A percentile compares a stretch with the other conserved stretches of the same genome.
These are phyloP conservation scores for Helostoma temminkii DNA, from an alignment of 2,797 vertebrate genomes.

Conservation along the genomic window DNA sequence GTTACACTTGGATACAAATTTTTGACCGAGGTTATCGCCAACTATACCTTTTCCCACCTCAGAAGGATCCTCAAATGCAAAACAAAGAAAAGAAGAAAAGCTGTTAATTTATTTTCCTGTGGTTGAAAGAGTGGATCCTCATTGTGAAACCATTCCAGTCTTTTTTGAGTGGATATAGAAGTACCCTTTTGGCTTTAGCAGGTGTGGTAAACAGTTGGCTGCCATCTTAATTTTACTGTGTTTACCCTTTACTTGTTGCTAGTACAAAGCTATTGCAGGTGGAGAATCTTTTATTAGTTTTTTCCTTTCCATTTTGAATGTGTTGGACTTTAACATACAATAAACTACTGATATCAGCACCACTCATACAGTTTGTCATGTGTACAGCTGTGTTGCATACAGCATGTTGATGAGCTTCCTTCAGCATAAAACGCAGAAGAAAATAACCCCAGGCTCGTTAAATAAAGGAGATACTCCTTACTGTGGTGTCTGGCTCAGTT, in stretches of 20 bases:
- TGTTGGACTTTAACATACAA: constrained; percentile 96
- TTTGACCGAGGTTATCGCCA: constrained; percentile 51
- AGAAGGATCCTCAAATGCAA: constrained; percentile 78
- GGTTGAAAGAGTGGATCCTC: constrained; percentile 77
- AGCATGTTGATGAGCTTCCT: not conserved
- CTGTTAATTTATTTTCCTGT: constrained; percentile 80
- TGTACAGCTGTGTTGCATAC: constrained; percentile 46
- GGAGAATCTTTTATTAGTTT: constrained; percentile 79
- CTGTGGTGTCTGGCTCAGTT: constrained; percentile 6
- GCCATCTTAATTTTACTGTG: constrained; percentile 88
- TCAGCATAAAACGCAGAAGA: not conserved
- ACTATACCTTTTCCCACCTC: constrained; percentile 51
- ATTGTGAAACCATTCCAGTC: constrained; percentile 84
- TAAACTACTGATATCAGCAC: constrained; percentile 99
- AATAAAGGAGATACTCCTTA: too few species aligned
- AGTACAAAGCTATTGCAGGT: constrained; percentile 90
- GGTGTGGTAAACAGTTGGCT: constrained; percentile 88
- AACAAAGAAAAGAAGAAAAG: constrained; percentile 40
- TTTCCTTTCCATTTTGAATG: constrained; percentile 92
- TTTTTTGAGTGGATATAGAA: constrained; percentile 82
- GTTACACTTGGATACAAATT: constrained; percentile 63
- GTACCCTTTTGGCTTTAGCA: constrained; percentile 85
- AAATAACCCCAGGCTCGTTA: not conserved
- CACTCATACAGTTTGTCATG: constrained; percentile 84
- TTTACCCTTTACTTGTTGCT: constrained; percentile 87